These are phyloP conservation scores for Zosterops borbonicus DNA, from an alignment of 2,113 vertebrate genomes.

Conservation along the genomic window DNA sequence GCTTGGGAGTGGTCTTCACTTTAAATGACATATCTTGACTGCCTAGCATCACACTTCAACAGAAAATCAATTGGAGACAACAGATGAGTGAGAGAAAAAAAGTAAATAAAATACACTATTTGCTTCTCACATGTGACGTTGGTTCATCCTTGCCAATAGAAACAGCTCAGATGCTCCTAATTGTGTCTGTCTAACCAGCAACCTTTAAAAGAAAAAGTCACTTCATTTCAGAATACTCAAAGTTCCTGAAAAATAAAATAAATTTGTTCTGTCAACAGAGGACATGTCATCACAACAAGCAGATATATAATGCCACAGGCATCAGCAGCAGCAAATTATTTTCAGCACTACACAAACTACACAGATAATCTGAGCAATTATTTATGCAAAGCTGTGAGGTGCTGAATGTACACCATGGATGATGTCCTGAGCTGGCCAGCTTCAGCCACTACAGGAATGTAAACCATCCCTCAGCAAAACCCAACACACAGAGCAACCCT, in stretches of 20 bases:
- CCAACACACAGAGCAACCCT: background rate
- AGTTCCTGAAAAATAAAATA: background rate
- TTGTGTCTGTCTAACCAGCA: background rate
- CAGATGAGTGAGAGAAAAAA: background rate
- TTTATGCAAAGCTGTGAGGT: background rate
- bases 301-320: background rate
- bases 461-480: background rate
- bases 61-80: background rate
- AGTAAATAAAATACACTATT: background rate
- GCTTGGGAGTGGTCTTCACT: background rate
- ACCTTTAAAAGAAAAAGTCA: background rate
- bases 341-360: background rate
- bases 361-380: background rate
- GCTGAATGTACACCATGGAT: background rate
- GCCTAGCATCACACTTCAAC: background rate
- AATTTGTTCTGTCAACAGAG: background rate
- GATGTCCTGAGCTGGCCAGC: slow-evolving; percentile 1
- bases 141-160: background rate
- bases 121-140: background rate
- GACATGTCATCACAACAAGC: background rate
- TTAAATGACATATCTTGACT: background rate
- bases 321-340: background rate
- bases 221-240: background rate
- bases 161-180: background rate
- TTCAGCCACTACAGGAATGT: background rate